Percentiles rank a stretch among this genome's conserved stretches.
Evolutionary conservation across 2,888 invertebrate species (phyloP).

Genomic region (Cecidostiba fungosa): DNA sequence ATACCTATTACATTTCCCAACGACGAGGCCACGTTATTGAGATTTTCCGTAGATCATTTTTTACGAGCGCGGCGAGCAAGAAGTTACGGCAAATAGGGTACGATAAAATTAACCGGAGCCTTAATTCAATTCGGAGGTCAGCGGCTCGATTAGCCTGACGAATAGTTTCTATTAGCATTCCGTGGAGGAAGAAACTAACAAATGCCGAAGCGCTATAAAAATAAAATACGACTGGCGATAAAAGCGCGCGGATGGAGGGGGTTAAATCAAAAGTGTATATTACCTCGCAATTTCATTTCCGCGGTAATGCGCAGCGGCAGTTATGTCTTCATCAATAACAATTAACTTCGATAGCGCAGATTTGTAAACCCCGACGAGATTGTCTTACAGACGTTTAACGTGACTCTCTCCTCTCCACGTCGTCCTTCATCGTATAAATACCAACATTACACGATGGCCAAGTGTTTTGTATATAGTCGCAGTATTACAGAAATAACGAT

Average conservation of each 20-base stretch:
- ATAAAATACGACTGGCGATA: constrained; percentile 12
- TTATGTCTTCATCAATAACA: constrained; percentile 2
- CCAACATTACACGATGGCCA: not conserved
- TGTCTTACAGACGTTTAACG: too few relatives aligned
- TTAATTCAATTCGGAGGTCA: constrained; percentile 5
- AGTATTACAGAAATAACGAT: not conserved
- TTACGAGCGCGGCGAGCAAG: not conserved
- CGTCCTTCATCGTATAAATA: not conserved
- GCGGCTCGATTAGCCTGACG: not conserved
- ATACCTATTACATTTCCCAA: too few relatives aligned
- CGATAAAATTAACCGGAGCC: not conserved
- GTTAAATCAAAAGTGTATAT: not conserved
- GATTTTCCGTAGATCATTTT: not conserved
- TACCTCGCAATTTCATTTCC: not conserved
- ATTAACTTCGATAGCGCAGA: not conserved
- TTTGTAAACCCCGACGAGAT: not conserved
- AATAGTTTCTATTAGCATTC: constrained; percentile 12
- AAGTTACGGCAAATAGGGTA: not conserved
- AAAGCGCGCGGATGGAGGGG: not conserved
- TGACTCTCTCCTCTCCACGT: not conserved
- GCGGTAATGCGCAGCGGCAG: not conserved
- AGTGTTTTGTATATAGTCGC: not conserved
- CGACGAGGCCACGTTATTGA: not conserved
- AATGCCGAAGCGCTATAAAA: not conserved
- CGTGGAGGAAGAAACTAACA: not conserved